These are phyloP conservation scores for Amblyopsis hoosieri DNA, from an alignment of 2,797 vertebrate species.

Conservation along the genomic window DNA sequence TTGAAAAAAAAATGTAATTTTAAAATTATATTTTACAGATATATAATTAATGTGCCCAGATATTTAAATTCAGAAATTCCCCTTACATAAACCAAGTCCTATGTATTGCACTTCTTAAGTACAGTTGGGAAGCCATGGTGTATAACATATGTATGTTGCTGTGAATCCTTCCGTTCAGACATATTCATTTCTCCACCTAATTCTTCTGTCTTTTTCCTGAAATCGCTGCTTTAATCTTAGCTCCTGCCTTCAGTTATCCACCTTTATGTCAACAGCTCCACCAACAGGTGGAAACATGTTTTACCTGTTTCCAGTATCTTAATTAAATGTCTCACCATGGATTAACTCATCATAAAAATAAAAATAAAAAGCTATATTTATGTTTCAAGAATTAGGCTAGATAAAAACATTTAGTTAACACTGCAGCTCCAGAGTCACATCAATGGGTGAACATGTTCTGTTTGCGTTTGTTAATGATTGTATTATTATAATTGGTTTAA, in stretches of 20 bases:
- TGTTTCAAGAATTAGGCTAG: too few species aligned
- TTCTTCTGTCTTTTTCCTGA: constrained; percentile 58
- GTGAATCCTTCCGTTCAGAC: constrained; percentile 41
- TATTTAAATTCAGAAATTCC: too few species aligned
- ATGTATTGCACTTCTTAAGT: too few species aligned
- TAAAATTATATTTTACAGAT: too few species aligned
- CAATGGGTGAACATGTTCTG: constrained; percentile 23
- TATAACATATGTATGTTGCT: constrained; percentile 30
- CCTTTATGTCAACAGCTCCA: constrained; percentile 72
- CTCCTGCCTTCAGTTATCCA: constrained; percentile 17
- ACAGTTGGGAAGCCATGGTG: too few species aligned
- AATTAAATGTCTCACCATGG: not conserved
- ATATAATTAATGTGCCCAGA: too few species aligned
- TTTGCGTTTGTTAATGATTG: constrained; percentile 3
- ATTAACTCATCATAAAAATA: not conserved
- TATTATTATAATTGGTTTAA: not conserved
- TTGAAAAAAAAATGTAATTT: too few species aligned
- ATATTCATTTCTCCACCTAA: constrained; percentile 45
- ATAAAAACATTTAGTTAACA: not conserved
- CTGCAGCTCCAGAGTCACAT: constrained; percentile 47
- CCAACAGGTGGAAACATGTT: constrained; percentile 63
- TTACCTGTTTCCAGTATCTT: not conserved
- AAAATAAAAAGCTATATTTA: too few species aligned
- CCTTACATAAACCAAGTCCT: not conserved
- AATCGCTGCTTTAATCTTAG: constrained; percentile 51